Evolutionary conservation across 1,140 invertebrate genomes (phyloP).

Genomic region (Monomorium pharaonis): DNA sequence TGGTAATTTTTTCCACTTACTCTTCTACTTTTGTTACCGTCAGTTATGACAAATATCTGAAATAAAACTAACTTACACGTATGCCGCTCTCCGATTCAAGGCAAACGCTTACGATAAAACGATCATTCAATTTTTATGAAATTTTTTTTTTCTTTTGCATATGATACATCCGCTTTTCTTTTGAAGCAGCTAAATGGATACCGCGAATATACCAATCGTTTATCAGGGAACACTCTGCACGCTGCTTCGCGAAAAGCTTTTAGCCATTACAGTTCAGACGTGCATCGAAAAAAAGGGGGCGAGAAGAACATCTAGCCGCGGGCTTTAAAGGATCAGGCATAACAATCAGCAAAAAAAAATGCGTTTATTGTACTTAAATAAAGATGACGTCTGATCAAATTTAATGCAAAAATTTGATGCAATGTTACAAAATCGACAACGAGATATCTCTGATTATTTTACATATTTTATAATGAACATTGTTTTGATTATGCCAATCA

Average conservation of each 20-base stretch:
- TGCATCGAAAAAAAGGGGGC: constrained; percentile 26
- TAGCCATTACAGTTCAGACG: constrained; percentile 54
- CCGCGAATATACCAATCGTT: constrained; percentile 62
- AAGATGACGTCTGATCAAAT: not conserved
- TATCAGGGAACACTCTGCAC: constrained; percentile 39
- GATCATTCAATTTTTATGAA: constrained; percentile 41
- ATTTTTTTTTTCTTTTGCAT: constrained; percentile 43
- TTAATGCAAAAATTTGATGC: not conserved
- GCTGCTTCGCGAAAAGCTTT: constrained; percentile 64
- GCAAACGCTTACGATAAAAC: not conserved
- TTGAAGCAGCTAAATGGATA: constrained; percentile 50
- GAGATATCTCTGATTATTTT: not conserved
- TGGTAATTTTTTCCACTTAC: constrained; percentile 28
- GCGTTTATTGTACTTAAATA: constrained; percentile 1
- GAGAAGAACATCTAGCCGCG: not conserved
- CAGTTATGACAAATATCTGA: constrained; percentile 24
- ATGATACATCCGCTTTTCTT: constrained; percentile 28
- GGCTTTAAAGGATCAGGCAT: constrained; percentile 6
- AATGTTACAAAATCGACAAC: not conserved
- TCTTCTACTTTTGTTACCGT: not conserved
- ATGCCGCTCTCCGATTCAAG: not conserved
- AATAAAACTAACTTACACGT: constrained; percentile 15
- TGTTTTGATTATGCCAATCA: not conserved
- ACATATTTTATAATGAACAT: not conserved
- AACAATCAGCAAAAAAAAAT: constrained; percentile 45